Evolutionary conservation across 2,113 vertebrate species (phyloP), one percentile per base, ranked within the genome.

Genomic region (Gambusia holbrooki): DNA sequence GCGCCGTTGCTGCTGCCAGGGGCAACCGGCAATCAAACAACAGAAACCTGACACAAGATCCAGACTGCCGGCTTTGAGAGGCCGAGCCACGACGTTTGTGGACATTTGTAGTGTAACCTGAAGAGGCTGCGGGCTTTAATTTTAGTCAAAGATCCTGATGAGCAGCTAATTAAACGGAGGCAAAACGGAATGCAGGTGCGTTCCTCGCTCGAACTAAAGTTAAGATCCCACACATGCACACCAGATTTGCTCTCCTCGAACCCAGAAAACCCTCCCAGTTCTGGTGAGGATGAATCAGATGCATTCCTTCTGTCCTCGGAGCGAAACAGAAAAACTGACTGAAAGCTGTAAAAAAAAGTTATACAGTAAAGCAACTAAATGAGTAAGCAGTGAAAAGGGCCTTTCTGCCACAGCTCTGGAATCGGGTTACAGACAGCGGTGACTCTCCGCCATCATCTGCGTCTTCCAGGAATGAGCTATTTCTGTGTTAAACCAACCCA

Each of bases 1-100:
- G 75, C 54, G 35, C 17, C 28, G 90, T 87, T 80, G 60, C 54
- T 62, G 74, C 67, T 71, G 81, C 88, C 83, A 85, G 0, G 76
- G 86, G 92, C 86, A 93, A 94, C 94, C 63, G 60, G 37, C 66
- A 69, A 45, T 81, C 81, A 91, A 91, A 93, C 90, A 92, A 88
- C 90, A 92, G 86, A 12, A 87, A 79, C 83, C 70, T 73, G 85
- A 91, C 84, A 93, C 73, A 69, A 81, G 91, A 90, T 83, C 77
- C 71, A 28, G 65, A 77, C 84, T 76, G 35, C 80, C 68, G 73
- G 83, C 77, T 82, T 80, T 71, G 82, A 73, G 86, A 76, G 73
- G 63, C 67, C 58, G 78, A 67, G 79, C 70, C 73, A 66, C 78
- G 74, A 66, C 78, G 74, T 42, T 11, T 51, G 77, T 84, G 84